These are phyloP conservation scores for Hyperoplus immaculatus DNA, from an alignment of 2,797 vertebrate species.

Conservation along the genomic window DNA sequence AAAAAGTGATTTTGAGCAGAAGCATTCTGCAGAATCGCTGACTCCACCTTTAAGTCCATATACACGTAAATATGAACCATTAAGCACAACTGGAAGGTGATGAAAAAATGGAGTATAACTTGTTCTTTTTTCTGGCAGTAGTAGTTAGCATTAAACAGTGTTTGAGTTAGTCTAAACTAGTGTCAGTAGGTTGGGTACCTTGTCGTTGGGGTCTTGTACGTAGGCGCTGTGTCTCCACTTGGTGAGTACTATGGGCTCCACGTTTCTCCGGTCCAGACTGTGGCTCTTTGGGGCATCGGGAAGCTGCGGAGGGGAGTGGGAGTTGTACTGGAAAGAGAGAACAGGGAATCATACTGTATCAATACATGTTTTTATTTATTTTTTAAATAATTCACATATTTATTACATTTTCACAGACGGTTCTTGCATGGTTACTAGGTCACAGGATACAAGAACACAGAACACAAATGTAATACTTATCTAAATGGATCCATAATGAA, in stretches of 20 bases:
- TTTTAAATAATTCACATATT: too few species aligned
- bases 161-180: neutral
- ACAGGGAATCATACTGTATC: neutral
- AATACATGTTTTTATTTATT: neutral
- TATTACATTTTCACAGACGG: too few species aligned
- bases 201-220: constrained; percentile 91
- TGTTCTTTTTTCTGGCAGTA: neutral
- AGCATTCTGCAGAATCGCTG: too few species aligned
- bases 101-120: neutral
- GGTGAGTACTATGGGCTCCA: constrained; percentile 94
- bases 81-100: neutral
- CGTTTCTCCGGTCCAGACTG: constrained; percentile 93
- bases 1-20: too few species aligned
- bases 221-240: constrained; percentile 96
- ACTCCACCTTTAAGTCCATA: too few species aligned
- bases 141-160: neutral
- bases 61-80: neutral
- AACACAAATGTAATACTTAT: too few species aligned
- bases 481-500: neutral
- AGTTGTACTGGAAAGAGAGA: constrained; percentile 86
- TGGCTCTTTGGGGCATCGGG: constrained; percentile 90
- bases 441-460: too few species aligned
- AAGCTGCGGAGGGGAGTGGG: constrained; percentile 88
- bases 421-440: too few species aligned
- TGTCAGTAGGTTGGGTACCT: constrained; percentile 82